These are phyloP conservation scores for Pollenia labialis DNA, from an alignment of 2,888 invertebrate species.

Conservation along the genomic window DNA sequence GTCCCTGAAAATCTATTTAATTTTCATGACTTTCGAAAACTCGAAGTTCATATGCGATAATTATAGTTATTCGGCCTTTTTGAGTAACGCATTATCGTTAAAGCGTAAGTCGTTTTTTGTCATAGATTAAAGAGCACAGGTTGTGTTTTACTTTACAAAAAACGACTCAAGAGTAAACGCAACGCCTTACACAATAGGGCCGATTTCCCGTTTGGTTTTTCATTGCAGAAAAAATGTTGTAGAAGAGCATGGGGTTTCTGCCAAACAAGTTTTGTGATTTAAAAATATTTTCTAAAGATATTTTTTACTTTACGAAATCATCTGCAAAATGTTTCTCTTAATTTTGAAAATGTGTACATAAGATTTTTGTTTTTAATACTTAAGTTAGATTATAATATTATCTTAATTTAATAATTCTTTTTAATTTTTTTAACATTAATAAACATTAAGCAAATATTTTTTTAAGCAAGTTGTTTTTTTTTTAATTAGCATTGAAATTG, in stretches of 20 bases:
- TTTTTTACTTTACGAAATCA: background rate
- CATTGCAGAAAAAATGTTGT: background rate
- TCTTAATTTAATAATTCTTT: background rate
- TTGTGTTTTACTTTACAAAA: too few relatives aligned
- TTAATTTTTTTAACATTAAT: background rate
- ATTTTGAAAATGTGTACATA: conserved; percentile 17
- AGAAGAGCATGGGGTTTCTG: background rate
- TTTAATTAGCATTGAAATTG: background rate
- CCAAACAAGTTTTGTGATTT: background rate
- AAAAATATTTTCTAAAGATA: background rate
- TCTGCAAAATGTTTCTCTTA: conserved; percentile 2
- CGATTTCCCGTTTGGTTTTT: too few relatives aligned
- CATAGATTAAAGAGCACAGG: too few relatives aligned
- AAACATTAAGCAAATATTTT: conserved; percentile 7
- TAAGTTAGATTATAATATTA: background rate
- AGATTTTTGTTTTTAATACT: background rate
- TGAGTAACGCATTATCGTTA: too few relatives aligned
- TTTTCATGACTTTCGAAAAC: too few relatives aligned
- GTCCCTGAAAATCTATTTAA: too few relatives aligned
- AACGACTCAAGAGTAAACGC: too few relatives aligned
- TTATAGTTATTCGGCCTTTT: too few relatives aligned
- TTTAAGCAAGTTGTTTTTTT: background rate
- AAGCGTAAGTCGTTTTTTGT: too few relatives aligned
- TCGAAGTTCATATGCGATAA: too few relatives aligned
- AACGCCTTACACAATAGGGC: too few relatives aligned